Percentiles rank a stretch among this genome's conserved stretches.
These are phyloP conservation scores for Zaprionus obscuricornis DNA, from an alignment of 2,888 invertebrate species.

Conservation along the genomic window DNA sequence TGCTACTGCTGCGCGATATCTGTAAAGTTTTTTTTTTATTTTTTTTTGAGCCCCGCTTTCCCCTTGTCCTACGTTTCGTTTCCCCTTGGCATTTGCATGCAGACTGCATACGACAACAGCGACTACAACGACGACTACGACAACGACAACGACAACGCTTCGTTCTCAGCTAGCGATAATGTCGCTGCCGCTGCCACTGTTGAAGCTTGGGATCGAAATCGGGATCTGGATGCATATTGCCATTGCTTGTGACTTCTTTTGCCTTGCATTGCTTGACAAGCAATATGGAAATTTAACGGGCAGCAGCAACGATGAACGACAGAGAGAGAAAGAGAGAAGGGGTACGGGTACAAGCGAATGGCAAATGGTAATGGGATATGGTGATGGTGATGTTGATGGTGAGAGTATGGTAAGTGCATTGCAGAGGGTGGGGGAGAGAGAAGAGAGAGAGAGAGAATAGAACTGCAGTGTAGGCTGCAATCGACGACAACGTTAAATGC, in stretches of 20 bases:
- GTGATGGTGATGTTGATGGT: slow-evolving; percentile 36
- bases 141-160: slow-evolving; percentile 19
- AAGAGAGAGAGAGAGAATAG: background rate
- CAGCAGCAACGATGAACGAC: background rate
- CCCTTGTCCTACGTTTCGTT: slow-evolving; percentile 1
- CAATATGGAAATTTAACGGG: slow-evolving; percentile 68
- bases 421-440: background rate
- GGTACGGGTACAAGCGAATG: slow-evolving; percentile 30
- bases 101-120: slow-evolving; percentile 69
- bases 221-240: slow-evolving; percentile 58
- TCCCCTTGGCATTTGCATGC: slow-evolving; percentile 65
- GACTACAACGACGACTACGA: slow-evolving; percentile 24
- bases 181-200: slow-evolving; percentile 34
- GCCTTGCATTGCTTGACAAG: slow-evolving; percentile 57
- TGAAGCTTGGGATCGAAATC: slow-evolving; percentile 34
- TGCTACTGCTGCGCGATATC: slow-evolving; percentile 72
- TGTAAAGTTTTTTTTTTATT: slow-evolving; percentile 44
- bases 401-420: slow-evolving; percentile 9
- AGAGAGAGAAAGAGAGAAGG: slow-evolving; percentile 30
- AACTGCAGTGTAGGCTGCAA: slow-evolving; percentile 29
- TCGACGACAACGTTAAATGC: slow-evolving; percentile 73
- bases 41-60: slow-evolving; percentile 22
- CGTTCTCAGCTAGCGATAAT: slow-evolving; percentile 40
- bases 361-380: slow-evolving; percentile 25
- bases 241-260: too few species aligned